Evolutionary conservation across 1,140 invertebrate species (phyloP), one percentile per base, ranked within the genome.

Genomic region (honey bee (Apis mellifera)): DNA sequence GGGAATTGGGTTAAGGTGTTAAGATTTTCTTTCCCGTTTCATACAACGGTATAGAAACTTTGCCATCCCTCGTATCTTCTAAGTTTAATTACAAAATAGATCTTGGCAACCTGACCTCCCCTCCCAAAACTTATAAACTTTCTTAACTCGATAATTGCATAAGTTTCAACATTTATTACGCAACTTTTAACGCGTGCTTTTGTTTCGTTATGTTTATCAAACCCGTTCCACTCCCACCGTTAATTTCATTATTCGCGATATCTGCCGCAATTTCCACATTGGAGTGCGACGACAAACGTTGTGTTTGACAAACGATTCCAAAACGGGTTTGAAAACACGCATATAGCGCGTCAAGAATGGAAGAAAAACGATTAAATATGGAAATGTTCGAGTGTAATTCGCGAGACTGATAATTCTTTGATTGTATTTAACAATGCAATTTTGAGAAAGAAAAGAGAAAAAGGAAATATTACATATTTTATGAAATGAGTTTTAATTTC

Each of bases 111-210:
- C 50, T 32, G 73, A 54, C 19, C 57, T 26, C 70, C 64, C 21
- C 62, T 32, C 52, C 21, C 3, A 17, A 12, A 55, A 68, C 64
- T 77, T 77, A 77, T 68, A 55, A 66, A 68, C 75, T 68, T 32
- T 26, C 21, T 9, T 57, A 77, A 64, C 75, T 65, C 75, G 64
- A 68, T 77, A 77, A 77, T 68, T 77, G 15, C 52, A 57, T 48
- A 77, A 77, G 75, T 77, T 77, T 77, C 75, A 68, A 68, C 75
- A 68, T 68, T 77, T 64, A 68, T 77, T 68, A 77, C 64, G 75
- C 75, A 68, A 77, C 62, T 68, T 77, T 68, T 54, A 57, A 48
- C 62, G 75, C 32, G 26, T 32, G 42, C 26, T 23, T 66, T 77
- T 68, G 75, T 55, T 77, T 68, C 75, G 48, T 77, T 57, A 48